Evolutionary conservation across 2,797 vertebrate genomes (phyloP).

Genomic region (Luscinia megarhynchos): DNA sequence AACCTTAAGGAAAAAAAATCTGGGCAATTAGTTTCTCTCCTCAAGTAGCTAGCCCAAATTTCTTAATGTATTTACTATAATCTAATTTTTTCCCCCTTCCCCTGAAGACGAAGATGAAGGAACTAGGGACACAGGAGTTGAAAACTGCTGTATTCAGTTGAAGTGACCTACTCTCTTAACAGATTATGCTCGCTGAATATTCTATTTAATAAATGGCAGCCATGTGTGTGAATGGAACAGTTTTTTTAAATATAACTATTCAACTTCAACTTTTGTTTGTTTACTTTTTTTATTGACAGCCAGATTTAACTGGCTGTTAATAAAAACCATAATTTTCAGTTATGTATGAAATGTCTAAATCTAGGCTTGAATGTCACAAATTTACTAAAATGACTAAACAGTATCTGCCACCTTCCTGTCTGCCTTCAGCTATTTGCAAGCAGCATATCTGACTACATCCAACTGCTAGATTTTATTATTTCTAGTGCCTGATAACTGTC

Average conservation of each 20-base stretch:
- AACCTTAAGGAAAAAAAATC: not conserved
- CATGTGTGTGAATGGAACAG: not conserved
- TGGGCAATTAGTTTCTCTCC: not conserved
- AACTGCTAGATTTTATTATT: not conserved
- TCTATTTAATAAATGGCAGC: not conserved
- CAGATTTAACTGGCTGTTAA: not conserved
- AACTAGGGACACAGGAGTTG: not conserved
- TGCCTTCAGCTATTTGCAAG: not conserved
- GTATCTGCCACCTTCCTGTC: not conserved
- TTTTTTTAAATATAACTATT: not conserved
- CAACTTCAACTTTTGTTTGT: not conserved
- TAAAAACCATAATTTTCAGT: not conserved
- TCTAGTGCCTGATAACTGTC: not conserved
- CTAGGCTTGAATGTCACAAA: not conserved
- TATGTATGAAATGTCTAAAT: not conserved
- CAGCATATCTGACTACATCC: not conserved
- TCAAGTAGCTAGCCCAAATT: not conserved
- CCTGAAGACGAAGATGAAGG: not conserved
- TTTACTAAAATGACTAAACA: not conserved
- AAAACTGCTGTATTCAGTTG: not conserved
- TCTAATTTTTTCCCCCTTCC: not conserved
- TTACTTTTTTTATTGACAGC: not conserved
- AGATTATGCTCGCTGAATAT: not conserved
- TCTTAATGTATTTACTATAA: not conserved
- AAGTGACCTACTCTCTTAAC: not conserved